phyloP scores from a whole-genome alignment of 2,113 vertebrate genomes.

The Scomber japonicus region DNA sequence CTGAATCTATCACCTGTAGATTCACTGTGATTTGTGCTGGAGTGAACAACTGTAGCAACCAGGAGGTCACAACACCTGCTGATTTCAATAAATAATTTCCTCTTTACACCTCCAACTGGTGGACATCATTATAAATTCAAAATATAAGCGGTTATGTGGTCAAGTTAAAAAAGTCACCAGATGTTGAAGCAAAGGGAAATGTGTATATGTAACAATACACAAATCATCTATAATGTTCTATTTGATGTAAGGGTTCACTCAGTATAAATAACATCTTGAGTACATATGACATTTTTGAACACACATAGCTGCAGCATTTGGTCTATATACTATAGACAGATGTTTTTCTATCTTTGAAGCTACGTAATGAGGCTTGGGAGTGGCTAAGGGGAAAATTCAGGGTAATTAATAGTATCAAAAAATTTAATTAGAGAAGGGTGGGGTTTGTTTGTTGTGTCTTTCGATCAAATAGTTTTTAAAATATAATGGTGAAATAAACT shows the following conservation, averaged over 20 bases:
- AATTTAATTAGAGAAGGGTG: not conserved
- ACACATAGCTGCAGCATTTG: not conserved
- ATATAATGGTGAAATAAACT: not conserved
- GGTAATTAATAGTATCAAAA: not conserved
- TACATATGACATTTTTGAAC: not conserved
- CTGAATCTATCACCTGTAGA: too few relatives aligned
- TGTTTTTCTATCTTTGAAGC: not conserved
- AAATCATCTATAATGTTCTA: not conserved
- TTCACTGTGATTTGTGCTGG: too few relatives aligned
- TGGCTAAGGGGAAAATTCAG: not conserved
- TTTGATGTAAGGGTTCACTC: not conserved
- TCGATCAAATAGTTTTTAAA: not conserved
- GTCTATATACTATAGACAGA: not conserved
- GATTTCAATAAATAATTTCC: constrained; percentile 28
- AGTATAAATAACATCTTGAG: not conserved
- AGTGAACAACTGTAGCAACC: too few relatives aligned
- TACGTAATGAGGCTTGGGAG: not conserved
- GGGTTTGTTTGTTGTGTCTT: not conserved
- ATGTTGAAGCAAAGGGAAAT: not conserved
- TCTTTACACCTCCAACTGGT: not conserved
- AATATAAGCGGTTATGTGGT: constrained; percentile 16
- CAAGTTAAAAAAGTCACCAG: constrained; percentile 11
- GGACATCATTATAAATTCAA: constrained; percentile 22
- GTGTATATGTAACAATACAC: not conserved
- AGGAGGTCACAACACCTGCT: not conserved